These are phyloP conservation scores for Lathronympha strigana DNA, from an alignment of 2,888 invertebrate genomes.

Conservation along the genomic window DNA sequence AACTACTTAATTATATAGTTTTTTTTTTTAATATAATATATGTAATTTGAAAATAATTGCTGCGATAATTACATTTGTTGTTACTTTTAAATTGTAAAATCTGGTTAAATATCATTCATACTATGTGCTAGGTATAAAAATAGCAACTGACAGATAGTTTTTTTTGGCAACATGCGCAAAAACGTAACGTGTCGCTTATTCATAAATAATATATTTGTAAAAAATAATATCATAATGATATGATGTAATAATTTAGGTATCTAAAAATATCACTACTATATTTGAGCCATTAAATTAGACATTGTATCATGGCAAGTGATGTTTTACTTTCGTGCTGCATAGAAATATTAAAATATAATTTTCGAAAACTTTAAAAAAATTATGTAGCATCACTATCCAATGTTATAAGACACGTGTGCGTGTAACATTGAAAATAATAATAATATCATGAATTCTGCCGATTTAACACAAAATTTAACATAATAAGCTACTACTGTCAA, in stretches of 20 bases:
- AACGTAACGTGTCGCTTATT: slow-evolving; percentile 31
- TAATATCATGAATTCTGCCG: too few relatives aligned
- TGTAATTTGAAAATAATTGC: neutral
- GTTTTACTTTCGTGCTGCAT: slow-evolving; percentile 39
- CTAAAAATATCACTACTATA: slow-evolving; percentile 50
- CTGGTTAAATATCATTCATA: too few relatives aligned
- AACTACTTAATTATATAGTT: neutral
- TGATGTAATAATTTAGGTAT: slow-evolving; percentile 45
- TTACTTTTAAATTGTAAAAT: slow-evolving; percentile 10
- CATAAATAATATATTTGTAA: slow-evolving; percentile 41
- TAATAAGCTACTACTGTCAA: too few relatives aligned
- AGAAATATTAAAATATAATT: slow-evolving; percentile 15
- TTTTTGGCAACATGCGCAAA: slow-evolving; percentile 28
- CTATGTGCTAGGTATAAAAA: too few relatives aligned
- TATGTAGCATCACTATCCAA: slow-evolving; percentile 5
- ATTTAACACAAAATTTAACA: too few relatives aligned
- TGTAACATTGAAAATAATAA: slow-evolving; percentile 12
- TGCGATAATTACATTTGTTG: too few relatives aligned
- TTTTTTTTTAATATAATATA: neutral
- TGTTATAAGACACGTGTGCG: neutral
- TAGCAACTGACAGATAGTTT: slow-evolving; percentile 34
- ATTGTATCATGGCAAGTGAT: slow-evolving; percentile 45
- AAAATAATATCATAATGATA: slow-evolving; percentile 44
- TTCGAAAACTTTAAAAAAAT: slow-evolving; percentile 15
- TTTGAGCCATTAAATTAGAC: slow-evolving; percentile 47